Base-by-base conservation (phyloP, 2,113 vertebrate genomes). In the Tyrannus savana region DNA sequence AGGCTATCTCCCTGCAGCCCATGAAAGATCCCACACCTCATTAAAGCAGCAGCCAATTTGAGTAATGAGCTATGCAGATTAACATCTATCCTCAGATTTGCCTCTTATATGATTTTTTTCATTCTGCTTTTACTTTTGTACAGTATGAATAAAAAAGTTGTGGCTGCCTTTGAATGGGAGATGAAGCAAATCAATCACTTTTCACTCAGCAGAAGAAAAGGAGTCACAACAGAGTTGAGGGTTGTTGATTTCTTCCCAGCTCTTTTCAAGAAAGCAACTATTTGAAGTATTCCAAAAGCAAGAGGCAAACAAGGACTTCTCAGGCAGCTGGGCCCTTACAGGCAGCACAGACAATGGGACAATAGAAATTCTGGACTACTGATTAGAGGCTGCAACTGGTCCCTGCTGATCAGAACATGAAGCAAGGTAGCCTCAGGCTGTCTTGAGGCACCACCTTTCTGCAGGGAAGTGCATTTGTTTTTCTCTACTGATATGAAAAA, bases 171-270 rank as follows among this genome's bases (percentile, higher is more conserved):
- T 53, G 64, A 77, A 76, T 79, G 33, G 55, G 31, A 16, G 16
- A 71, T 67, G 31, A 89, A 74, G 25, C 23, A 88, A 95, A 90
- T 91, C 77, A 89, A 63, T 89, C 77, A 73, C 56, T 93, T 91
- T 78, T 81, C 77, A 74, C 18, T 80, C 63, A 84, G 19, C 25
- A 84, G 52, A 94, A 91, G 12, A n/a, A 84, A 90, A 84, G 53
- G 2, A 90, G 63, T 79, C 87, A 83, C 50, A 91, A 62, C 39
- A 52, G 50, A 89, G 50, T 60, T 50, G 82, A 63, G 10, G 33
- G 35, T 35, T 93, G 53, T 56, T 91, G 73, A 73, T 87, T 95
- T 80, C 46, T 79, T 58, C n/a, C 41, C 44, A 74, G 8, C 9
- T 15, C 22, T 71, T 76, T 71, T 31, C 44, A 94, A 90, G 18